Percentiles rank a stretch among this genome's conserved stretches.
These are phyloP conservation scores for Phlogophora meticulosa DNA, from an alignment of 2,888 invertebrate species.

Conservation along the genomic window DNA sequence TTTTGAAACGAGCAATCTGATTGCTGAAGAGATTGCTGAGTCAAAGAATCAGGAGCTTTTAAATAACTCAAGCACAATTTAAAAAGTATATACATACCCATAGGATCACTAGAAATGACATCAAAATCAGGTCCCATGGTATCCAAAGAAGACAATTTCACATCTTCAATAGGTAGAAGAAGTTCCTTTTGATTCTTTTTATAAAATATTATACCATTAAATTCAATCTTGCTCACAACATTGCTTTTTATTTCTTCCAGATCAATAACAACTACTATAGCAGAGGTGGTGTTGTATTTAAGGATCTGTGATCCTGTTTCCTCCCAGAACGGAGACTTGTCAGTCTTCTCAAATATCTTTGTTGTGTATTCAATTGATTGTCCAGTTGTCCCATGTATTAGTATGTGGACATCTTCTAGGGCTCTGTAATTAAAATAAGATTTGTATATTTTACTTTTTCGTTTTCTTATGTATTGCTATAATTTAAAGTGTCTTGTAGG, in stretches of 20 bases:
- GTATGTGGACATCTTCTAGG: slow-evolving; percentile 75
- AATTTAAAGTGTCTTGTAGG: too few relatives aligned
- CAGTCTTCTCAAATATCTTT: slow-evolving; percentile 74
- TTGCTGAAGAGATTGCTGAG: too few relatives aligned
- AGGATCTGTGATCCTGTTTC: slow-evolving; percentile 67
- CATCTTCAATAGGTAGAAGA: slow-evolving; percentile 77
- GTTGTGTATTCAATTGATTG: slow-evolving; percentile 77
- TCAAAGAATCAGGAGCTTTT: too few relatives aligned
- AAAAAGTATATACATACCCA: slow-evolving; percentile 68
- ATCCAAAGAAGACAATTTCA: slow-evolving; percentile 74
- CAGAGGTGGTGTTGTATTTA: slow-evolving; percentile 61
- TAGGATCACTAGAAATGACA: slow-evolving; percentile 68
- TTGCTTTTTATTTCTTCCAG: slow-evolving; percentile 75
- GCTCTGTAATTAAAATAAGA: slow-evolving; percentile 71
- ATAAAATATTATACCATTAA: slow-evolving; percentile 77
- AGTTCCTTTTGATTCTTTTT: slow-evolving; percentile 68
- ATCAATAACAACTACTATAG: slow-evolving; percentile 73
- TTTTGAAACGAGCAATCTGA: too few relatives aligned
- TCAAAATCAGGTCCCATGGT: slow-evolving; percentile 78
- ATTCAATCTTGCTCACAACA: slow-evolving; percentile 73
- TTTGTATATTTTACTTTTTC: not conserved
- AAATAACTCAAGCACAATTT: too few relatives aligned
- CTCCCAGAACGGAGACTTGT: slow-evolving; percentile 74
- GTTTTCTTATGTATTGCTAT: too few relatives aligned
- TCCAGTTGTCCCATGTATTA: slow-evolving; percentile 72